A percentile compares a stretch with the other conserved stretches of the same genome.
Evolutionary conservation across 2,888 invertebrate species (phyloP).

Genomic region (Drosophila fulvimacula): DNA sequence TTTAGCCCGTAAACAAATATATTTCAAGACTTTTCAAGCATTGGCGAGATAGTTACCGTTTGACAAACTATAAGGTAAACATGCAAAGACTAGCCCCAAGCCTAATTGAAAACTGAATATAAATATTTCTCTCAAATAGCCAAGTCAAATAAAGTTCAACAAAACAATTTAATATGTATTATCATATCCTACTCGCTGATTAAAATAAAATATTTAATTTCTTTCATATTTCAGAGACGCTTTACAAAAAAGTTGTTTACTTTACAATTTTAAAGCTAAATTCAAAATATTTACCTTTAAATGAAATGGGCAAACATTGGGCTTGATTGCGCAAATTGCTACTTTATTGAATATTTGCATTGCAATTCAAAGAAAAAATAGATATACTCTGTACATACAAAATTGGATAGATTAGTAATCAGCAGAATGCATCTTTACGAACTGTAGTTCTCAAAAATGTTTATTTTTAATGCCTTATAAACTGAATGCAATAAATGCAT

Average conservation of each 20-base stretch:
- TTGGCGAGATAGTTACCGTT: conserved; percentile 22
- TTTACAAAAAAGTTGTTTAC: not conserved
- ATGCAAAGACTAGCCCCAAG: not conserved
- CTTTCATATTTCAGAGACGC: not conserved
- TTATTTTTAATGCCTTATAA: too few species aligned
- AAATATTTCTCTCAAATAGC: too few species aligned
- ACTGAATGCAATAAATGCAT: too few species aligned
- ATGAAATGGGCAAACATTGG: conserved; percentile 12
- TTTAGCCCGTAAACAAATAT: conserved; percentile 63
- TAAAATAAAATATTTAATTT: not conserved
- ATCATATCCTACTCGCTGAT: too few species aligned
- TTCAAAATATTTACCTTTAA: not conserved
- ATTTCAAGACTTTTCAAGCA: conserved; percentile 51
- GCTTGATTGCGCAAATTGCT: conserved; percentile 34
- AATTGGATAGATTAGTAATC: not conserved
- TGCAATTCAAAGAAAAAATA: conserved; percentile 16
- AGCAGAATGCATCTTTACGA: not conserved
- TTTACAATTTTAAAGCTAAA: not conserved
- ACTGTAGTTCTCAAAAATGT: too few species aligned
- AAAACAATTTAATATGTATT: too few species aligned
- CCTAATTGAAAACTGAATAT: not conserved
- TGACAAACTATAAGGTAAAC: conserved; percentile 4
- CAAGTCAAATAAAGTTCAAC: too few species aligned
- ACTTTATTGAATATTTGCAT: conserved; percentile 40
- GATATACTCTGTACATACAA: not conserved